These are phyloP conservation scores for Chrysodeixis includens DNA, from an alignment of 2,888 invertebrate genomes.

Conservation along the genomic window DNA sequence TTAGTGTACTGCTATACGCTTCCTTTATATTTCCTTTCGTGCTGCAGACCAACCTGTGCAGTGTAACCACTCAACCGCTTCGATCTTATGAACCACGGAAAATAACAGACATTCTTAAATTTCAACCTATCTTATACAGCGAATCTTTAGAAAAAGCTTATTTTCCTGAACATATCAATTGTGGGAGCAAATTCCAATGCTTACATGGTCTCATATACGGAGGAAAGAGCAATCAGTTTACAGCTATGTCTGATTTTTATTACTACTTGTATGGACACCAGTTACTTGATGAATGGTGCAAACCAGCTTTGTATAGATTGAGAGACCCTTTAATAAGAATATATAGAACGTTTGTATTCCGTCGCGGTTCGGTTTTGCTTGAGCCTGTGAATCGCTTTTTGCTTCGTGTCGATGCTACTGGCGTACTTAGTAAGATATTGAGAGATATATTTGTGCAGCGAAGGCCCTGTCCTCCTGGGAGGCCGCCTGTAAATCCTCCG, in stretches of 20 bases:
- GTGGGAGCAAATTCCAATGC: constrained; percentile 57
- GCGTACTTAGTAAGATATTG: constrained; percentile 53
- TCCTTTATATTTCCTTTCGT: constrained; percentile 63
- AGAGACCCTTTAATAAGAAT: constrained; percentile 43
- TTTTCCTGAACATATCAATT: constrained; percentile 20
- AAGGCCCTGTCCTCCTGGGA: constrained; percentile 52
- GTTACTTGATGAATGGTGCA: constrained; percentile 53
- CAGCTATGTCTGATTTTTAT: constrained; percentile 46
- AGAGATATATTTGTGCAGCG: constrained; percentile 41
- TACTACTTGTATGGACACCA: constrained; percentile 51
- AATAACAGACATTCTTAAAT: constrained; percentile 41
- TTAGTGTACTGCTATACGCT: constrained; percentile 55
- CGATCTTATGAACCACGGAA: constrained; percentile 54
- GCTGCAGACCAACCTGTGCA: constrained; percentile 60
- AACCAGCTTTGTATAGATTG: constrained; percentile 47
- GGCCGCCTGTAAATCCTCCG: constrained; percentile 12
- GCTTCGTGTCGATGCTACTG: constrained; percentile 36
- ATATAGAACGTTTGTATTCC: constrained; percentile 59
- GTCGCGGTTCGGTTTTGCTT: constrained; percentile 64
- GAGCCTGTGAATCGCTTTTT: constrained; percentile 38
- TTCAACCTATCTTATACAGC: constrained; percentile 33
- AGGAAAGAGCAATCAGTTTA: constrained; percentile 48
- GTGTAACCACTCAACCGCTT: constrained; percentile 60
- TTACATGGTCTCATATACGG: constrained; percentile 50
- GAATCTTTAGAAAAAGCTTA: constrained; percentile 1